Base-by-base conservation (phyloP, 2,888 invertebrate species). In the Polymixis lichenea region DNA sequence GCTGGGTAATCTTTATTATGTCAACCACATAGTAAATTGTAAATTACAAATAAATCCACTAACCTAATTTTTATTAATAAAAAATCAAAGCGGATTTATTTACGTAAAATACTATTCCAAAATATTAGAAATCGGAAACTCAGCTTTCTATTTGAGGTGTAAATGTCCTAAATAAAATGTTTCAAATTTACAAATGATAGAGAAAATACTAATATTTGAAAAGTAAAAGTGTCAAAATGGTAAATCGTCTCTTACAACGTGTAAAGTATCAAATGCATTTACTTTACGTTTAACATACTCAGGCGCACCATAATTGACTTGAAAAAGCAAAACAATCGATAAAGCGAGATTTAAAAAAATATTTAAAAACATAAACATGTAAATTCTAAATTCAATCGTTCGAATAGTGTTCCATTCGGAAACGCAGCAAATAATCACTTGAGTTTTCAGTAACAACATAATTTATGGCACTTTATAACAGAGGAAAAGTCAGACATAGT, bases 261-360 rank as follows among this genome's bases (percentile, higher is more conserved):
- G 88, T 80, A 78, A 66, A 87, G 84, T 85, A 76, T 76, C 79
- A 87, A 88, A 89, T 89, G 87, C 90, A 87, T 89, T 91, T 90
- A 92, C 25, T 81, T 86, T 82, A 83, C 76, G 58, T 86, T 75
- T 68, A 86, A 86, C 90, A 92, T 92, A 93, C 90, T 90, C 92
- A 92, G 91, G 93, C 93, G 95, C 95, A 95, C 95, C 95, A 94
- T 95, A 96, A 96, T 95, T 95, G 96, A 95, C 96, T 95, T 91
- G 91, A 94, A 95, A 90, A 91, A 90, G 89, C 86, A 88, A 89
- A 90, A 89, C 84, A 83, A 84, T 85, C 79, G 79, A 89, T 86
- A 85, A 86, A 88, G 84, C 83, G 74, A 86, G 70, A 78, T 78
- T 80, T 75, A 84, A 78, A 77, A 77, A 79, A 76, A 77, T 69